A percentile compares a stretch with the other conserved stretches of the same genome.
Evolutionary conservation across 2,113 vertebrate species (phyloP).

Genomic region (Camelus bactrianus): DNA sequence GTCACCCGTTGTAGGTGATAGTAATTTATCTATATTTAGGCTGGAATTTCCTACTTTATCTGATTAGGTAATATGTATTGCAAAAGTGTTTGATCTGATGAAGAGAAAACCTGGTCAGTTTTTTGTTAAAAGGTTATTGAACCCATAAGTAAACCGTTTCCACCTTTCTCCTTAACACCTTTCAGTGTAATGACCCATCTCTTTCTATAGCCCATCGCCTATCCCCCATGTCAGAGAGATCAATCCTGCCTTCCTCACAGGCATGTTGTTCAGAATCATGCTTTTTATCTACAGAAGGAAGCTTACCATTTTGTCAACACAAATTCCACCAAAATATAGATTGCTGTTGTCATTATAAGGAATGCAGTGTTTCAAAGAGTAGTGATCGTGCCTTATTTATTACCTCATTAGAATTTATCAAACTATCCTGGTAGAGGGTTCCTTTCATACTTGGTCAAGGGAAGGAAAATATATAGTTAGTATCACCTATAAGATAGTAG

Average conservation of each 20-base stretch:
- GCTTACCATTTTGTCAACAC: background rate
- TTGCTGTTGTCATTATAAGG: background rate
- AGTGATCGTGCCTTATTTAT: slow-evolving; percentile 11
- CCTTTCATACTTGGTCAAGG: slow-evolving; percentile 45
- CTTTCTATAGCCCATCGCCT: background rate
- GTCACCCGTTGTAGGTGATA: background rate
- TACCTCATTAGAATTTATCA: slow-evolving; percentile 21
- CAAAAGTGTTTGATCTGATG: slow-evolving; percentile 3
- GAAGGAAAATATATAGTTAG: background rate
- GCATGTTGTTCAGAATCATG: background rate
- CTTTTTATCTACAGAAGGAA: slow-evolving; percentile 25
- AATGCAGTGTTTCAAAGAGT: slow-evolving; percentile 49
- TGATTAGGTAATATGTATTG: background rate
- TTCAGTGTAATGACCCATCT: background rate
- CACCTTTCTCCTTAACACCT: background rate
- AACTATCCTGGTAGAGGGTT: background rate
- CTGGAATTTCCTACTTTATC: slow-evolving; percentile 27
- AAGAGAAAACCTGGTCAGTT: background rate
- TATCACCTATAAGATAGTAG: background rate
- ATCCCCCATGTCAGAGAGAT: background rate
- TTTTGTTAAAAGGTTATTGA: background rate
- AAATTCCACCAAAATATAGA: slow-evolving; percentile 19
- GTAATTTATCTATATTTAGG: slow-evolving; percentile 43
- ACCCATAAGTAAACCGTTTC: background rate
- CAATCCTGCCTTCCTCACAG: background rate